Percentiles rank a stretch among this genome's conserved stretches.
Evolutionary conservation across 1,140 invertebrate genomes (phyloP).

Genomic region (Drosophila obscura): DNA sequence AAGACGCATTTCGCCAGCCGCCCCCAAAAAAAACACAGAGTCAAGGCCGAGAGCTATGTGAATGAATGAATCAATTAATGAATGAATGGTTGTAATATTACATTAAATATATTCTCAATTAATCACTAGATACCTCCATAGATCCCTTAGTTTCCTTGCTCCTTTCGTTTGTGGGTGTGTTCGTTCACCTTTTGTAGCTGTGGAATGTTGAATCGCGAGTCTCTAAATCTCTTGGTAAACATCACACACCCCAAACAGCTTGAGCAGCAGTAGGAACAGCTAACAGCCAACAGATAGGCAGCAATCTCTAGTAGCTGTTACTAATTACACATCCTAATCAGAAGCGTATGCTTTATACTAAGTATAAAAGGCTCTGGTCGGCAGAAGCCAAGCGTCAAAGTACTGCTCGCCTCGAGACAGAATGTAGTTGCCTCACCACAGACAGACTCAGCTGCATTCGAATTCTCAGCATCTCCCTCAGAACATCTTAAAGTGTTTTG

Average conservation of each 20-base stretch:
- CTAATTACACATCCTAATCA: slow-evolving; percentile 63
- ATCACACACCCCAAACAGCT: slow-evolving; percentile 36
- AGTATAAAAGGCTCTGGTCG: slow-evolving; percentile 52
- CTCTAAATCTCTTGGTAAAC: slow-evolving; percentile 36
- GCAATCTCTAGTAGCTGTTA: slow-evolving; percentile 40
- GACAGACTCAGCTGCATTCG: not conserved
- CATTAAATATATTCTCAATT: no score
- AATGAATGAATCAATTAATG: no score
- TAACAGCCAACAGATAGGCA: slow-evolving; percentile 40
- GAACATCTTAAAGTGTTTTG: not conserved
- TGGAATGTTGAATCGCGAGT: slow-evolving; percentile 34
- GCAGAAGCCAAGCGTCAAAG: slow-evolving; percentile 47
- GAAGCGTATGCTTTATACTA: slow-evolving; percentile 39
- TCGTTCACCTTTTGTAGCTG: slow-evolving; percentile 1
- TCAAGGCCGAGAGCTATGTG: no score
- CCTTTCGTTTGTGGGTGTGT: slow-evolving; percentile 2
- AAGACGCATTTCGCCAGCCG: slow-evolving; percentile 30
- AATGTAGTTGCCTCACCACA: slow-evolving; percentile 53
- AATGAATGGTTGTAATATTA: no score
- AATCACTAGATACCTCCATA: no score
- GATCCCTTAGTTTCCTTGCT: no score
- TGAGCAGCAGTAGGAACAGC: not conserved
- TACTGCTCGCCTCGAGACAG: slow-evolving; percentile 39
- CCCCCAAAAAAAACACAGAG: no score
- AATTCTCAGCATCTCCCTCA: not conserved